Base-by-base conservation (phyloP, 2,888 invertebrate species). In the Meta bourneti region DNA sequence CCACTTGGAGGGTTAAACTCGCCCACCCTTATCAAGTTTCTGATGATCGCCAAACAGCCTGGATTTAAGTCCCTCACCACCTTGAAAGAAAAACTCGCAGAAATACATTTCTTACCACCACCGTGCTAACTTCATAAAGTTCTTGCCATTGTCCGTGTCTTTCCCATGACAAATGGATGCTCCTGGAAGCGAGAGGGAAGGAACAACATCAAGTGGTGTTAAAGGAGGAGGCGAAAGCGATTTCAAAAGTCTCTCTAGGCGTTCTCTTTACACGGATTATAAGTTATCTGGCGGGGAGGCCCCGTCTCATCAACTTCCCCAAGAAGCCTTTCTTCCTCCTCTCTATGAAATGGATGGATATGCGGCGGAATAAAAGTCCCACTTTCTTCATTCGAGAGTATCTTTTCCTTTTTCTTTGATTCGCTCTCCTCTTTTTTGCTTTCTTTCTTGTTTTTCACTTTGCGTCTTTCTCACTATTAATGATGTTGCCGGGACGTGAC, bases 401-500 rank as follows among this genome's bases (percentile, higher is more conserved):
- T 77, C 83, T 83, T 19, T 79, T 79, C 74, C 74, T 75, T 75
- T 54, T 11, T 86, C 61, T 52, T 16, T 61, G 61, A 61, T 61
- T 61, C 61, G 34, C 7, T 19, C 34, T 54, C 89, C n/a, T 72
- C 81, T 83, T 83, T 75, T 52, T 71, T 54, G 34, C 78, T 74
- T 74, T 78, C 80, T 75, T 75, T 88, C 88, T 81, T 86, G 78
- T 88, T 81, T 88, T 88, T 88, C 81, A 74, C 74, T 88, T 81
- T 81, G 74, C 81, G 81, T 88, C 81, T 80, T 82, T 89, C 54
- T 51, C 77, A 70, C 71, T 91, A 91, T 91, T 91, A 91, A 91
- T 91, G 91, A 91, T 91, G 87, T 19, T 87, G 34, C 81, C 70
- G 48, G 72, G 82, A 91, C 91, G 91, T 91, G 91, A 91, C 91